phyloP scores from a whole-genome alignment of 1,140 invertebrate species.

The Drepana arcuata region DNA sequence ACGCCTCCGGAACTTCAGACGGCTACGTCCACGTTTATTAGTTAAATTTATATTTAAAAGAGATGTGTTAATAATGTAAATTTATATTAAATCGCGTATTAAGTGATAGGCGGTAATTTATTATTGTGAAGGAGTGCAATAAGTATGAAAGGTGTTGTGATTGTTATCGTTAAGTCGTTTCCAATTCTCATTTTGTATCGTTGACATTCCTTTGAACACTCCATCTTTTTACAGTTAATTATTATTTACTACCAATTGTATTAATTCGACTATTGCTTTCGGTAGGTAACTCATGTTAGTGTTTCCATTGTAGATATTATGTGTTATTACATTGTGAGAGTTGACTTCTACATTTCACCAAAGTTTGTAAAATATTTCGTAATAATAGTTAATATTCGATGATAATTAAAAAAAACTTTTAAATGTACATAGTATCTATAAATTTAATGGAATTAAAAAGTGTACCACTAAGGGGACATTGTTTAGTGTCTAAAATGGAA shows the following conservation, averaged over 20 bases:
- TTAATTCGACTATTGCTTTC: no score
- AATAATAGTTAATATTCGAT: conserved; percentile 61
- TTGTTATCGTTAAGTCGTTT: conserved; percentile 48
- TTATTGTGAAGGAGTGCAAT: conserved; percentile 65
- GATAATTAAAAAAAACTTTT: conserved; percentile 62
- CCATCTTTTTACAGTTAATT: conserved; percentile 36
- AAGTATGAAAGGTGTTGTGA: conserved; percentile 63
- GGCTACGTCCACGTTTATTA: conserved; percentile 53
- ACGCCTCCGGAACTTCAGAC: conserved; percentile 19
- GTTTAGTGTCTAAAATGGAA: conserved; percentile 63
- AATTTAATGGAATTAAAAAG: conserved; percentile 54
- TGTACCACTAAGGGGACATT: conserved; percentile 57
- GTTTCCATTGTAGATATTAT: conserved; percentile 47
- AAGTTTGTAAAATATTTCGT: conserved; percentile 71
- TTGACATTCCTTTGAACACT: conserved; percentile 61
- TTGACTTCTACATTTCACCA: conserved; percentile 66
- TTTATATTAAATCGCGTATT: conserved; percentile 57
- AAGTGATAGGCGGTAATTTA: conserved; percentile 61
- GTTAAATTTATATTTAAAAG: conserved; percentile 67
- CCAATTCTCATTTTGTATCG: conserved; percentile 43
- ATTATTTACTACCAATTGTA: conserved; percentile 35
- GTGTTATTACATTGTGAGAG: conserved; percentile 53
- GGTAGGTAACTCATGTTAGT: background rate
- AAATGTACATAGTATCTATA: conserved; percentile 67
- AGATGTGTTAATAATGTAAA: conserved; percentile 71